Evolutionary conservation across 2,113 vertebrate genomes (phyloP).

Genomic region (Macrotis lagotis): DNA sequence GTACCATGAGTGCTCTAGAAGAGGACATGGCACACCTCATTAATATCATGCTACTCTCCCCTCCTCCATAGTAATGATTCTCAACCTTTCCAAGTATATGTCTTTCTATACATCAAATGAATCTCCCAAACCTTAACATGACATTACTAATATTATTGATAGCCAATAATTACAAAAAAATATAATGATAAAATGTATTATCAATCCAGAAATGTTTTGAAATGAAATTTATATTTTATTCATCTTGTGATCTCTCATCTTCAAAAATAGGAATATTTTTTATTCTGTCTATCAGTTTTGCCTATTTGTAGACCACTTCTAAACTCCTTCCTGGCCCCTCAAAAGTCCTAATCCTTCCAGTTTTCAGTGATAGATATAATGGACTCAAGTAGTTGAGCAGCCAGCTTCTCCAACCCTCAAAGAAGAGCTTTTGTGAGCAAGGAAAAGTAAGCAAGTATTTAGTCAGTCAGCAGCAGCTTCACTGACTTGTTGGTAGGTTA

Average conservation of each 20-base stretch:
- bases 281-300: not conserved
- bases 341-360: not conserved
- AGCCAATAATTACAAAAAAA: not conserved
- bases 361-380: not conserved
- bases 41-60: not conserved
- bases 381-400: not conserved
- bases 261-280: not conserved
- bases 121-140: not conserved
- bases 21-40: not conserved
- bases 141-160: not conserved
- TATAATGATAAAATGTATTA: not conserved
- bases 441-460: not conserved
- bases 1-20: not conserved
- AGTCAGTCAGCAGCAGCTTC: not conserved
- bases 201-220: not conserved
- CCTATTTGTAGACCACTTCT: not conserved
- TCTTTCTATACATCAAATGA: not conserved
- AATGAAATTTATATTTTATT: not conserved
- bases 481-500: not conserved
- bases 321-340: not conserved
- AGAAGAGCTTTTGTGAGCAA: not conserved
- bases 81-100: not conserved
- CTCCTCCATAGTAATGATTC: not conserved
- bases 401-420: not conserved
- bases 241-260: not conserved